phyloP scores from a whole-genome alignment of 1,140 invertebrate species.

The Anadara kagoshimensis region DNA sequence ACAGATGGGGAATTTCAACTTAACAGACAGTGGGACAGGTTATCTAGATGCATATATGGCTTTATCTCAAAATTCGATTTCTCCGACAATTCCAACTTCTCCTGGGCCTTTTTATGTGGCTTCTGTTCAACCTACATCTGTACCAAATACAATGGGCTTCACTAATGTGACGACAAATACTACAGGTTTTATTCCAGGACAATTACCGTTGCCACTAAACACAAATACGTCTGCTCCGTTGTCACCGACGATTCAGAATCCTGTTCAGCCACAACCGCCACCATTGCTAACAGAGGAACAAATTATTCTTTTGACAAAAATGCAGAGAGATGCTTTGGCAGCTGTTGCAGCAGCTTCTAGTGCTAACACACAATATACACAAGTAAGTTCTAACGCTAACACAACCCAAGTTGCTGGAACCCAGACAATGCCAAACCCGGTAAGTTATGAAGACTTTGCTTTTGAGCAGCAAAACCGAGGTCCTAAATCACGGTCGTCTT shows the following conservation, averaged over 20 bases:
- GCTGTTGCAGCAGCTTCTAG: slow-evolving; percentile 9
- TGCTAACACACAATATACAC: neutral
- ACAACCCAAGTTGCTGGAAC: neutral
- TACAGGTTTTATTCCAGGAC: slow-evolving; percentile 15
- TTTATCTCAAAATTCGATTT: slow-evolving; percentile 5
- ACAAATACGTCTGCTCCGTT: neutral
- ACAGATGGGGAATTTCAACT: slow-evolving; percentile 36
- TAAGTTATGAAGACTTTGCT: no score
- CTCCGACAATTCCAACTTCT: slow-evolving; percentile 7
- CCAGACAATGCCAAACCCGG: neutral
- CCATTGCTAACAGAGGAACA: slow-evolving; percentile 8
- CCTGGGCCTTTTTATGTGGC: slow-evolving; percentile 21
- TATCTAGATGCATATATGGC: slow-evolving; percentile 27
- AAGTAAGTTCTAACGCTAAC: neutral
- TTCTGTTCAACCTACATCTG: slow-evolving; percentile 5
- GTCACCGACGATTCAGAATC: slow-evolving; percentile 9
- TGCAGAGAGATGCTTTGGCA: slow-evolving; percentile 16
- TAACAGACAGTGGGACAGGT: slow-evolving; percentile 22
- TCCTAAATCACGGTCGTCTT: neutral
- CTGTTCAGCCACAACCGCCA: neutral
- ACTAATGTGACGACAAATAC: slow-evolving; percentile 5
- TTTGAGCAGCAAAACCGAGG: neutral
- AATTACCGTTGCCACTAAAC: slow-evolving; percentile 6
- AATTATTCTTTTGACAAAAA: slow-evolving; percentile 2
- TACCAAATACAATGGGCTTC: neutral